phyloP scores from a whole-genome alignment of 53 echinoderm and acorn worm genomes.

The Crossaster papposus region DNA sequence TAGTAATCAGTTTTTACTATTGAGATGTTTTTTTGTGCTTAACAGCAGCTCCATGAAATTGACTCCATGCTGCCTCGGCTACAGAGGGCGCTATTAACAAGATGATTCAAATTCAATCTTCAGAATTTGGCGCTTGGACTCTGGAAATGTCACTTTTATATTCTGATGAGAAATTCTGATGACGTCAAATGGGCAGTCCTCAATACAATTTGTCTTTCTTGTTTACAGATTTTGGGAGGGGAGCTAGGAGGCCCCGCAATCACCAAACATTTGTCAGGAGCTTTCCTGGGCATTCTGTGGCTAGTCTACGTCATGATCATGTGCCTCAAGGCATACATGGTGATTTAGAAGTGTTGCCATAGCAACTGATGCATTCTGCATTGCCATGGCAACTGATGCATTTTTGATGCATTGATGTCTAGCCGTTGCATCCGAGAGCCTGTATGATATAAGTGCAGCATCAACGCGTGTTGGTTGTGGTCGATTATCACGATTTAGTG shows the following conservation, averaged over 20 bases:
- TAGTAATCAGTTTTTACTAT: no score
- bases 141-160: no score
- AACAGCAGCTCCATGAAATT: no score
- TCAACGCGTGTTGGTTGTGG: no score
- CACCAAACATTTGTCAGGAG: conserved; percentile 66
- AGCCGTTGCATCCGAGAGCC: neutral
- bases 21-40: no score
- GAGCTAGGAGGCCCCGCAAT: conserved; percentile 79
- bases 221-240: conserved; percentile 76
- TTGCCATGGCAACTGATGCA: neutral
- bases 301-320: conserved; percentile 68
- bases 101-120: no score
- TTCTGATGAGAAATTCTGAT: no score
- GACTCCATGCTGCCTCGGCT: no score
- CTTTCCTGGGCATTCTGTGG: conserved; percentile 72
- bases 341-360: conserved; percentile 17
- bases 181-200: neutral
- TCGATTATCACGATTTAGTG: no score
- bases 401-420: no score
- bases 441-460: neutral
- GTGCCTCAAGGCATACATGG: conserved; percentile 67
- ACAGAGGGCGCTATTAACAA: no score
- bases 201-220: neutral
- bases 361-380: neutral
- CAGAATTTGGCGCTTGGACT: no score